Base-by-base conservation (phyloP, 2,888 invertebrate genomes). In the Drosophila nigricruria region DNA sequence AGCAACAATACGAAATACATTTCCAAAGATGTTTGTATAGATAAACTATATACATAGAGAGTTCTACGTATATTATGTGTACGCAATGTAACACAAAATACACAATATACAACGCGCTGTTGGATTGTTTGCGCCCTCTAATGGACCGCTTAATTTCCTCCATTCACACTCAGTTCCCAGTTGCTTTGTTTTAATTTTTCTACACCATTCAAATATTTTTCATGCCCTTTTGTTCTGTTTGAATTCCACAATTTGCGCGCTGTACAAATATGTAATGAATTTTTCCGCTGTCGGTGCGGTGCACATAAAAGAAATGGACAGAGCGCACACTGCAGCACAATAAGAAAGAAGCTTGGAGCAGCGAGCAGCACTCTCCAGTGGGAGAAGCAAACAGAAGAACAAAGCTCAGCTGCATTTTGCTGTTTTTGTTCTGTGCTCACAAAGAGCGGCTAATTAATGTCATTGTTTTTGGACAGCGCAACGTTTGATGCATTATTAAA, bases 261-360 rank as follows among this genome's bases (percentile, higher is more conserved):
- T 77, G 65, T 79, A 81, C 79, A 86, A 86, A 82, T 81, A 80
- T 83, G 81, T 88, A 89, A 86, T 86, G 89, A 83, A 88, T 86
- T 86, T 86, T 83, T 88, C 81, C 89, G 86, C 78, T 83, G 73
- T 79, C 79, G 71, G 63, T 70, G 85, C 79, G 71, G 61, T 72
- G 85, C 78, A 77, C 66, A 86, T 73, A 82, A 77, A 86, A 83
- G 73, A 76, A 88, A 73, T 71, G 70, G 80, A 76, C 80, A 68
- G 53, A 63, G 47, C 52, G 20, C 34, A 73, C 56, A 47, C 27
- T 63, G 62, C 65, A 52, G 54, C 53, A 85, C 85, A 85, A 71
- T 61, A 64, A 60, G 52, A 20, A 53, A 64, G 47, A 18, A 53
- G 32, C 54, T 27, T 14, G 47, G 20, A 49, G 49, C 53, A 64